A percentile compares a stretch with the other conserved stretches of the same genome.
Conservation (phyloP, 2,113 vertebrate species). For the Vidua macroura region DNA sequence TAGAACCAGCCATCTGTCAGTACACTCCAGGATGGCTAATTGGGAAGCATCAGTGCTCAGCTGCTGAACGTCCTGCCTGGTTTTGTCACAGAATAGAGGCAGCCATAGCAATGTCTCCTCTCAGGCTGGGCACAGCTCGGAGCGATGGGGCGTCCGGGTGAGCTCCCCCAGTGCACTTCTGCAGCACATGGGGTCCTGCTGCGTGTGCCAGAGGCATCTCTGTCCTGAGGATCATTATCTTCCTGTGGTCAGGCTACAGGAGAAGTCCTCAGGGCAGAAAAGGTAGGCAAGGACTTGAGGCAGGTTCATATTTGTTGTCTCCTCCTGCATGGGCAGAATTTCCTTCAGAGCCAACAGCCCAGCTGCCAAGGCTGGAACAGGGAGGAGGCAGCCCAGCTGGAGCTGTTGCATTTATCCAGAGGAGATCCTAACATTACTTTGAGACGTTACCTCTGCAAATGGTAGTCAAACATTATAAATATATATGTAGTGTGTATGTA, state of each 20-base stretch:
- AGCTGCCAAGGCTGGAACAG: neutral
- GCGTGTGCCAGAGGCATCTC: neutral
- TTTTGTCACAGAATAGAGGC: neutral
- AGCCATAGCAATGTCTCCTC: neutral
- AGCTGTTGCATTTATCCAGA: neutral
- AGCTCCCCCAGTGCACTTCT: neutral
- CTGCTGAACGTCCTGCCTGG: neutral
- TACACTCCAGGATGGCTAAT: neutral
- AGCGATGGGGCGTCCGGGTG: fast-evolving
- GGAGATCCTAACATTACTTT: neutral
- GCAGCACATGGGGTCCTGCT: neutral
- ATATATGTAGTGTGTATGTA: neutral
- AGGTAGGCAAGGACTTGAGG: neutral
- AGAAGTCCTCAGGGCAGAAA: neutral
- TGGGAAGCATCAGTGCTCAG: constrained; percentile 6
- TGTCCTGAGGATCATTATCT: neutral
- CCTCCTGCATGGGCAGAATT: neutral
- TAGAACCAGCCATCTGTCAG: constrained; percentile 30
- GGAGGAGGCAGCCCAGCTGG: neutral
- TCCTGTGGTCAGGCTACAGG: neutral
- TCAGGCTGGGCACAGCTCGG: fast-evolving
- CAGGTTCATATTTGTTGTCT: neutral
- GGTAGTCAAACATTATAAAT: neutral
- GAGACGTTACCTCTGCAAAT: neutral
- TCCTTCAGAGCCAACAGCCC: neutral